Conservation (phyloP, 2,888 invertebrate species). For the Oxystoma pomonae region DNA sequence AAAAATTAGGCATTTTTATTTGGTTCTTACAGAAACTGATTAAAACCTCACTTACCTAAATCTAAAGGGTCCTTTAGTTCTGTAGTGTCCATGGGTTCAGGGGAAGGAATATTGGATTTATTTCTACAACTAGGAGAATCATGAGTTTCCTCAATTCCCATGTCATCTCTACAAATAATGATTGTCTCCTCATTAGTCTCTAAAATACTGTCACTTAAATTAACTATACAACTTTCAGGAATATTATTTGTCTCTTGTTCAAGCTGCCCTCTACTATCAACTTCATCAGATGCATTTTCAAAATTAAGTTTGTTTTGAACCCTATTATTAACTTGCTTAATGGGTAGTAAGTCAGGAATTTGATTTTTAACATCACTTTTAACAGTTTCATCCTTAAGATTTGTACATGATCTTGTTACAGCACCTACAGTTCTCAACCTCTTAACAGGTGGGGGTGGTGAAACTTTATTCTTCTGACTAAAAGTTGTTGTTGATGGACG, state of each 20-base stretch:
- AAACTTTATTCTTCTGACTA: slow-evolving; percentile 32
- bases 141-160: slow-evolving; percentile 34
- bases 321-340: slow-evolving; percentile 38
- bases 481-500: slow-evolving; percentile 51
- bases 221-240: slow-evolving; percentile 41
- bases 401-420: slow-evolving; percentile 60
- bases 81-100: slow-evolving; percentile 21
- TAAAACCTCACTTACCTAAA: slow-evolving; percentile 14
- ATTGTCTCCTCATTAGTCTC: slow-evolving; percentile 45
- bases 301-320: slow-evolving; percentile 31
- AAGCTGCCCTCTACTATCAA: slow-evolving; percentile 16
- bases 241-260: slow-evolving; percentile 32
- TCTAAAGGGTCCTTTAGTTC: slow-evolving; percentile 27
- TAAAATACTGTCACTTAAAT: slow-evolving; percentile 45
- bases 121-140: slow-evolving; percentile 33
- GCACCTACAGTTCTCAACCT: slow-evolving; percentile 60
- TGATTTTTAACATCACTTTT: slow-evolving; percentile 33
- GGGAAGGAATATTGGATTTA: slow-evolving; percentile 37
- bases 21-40: no score
- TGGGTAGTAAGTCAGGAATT: slow-evolving; percentile 46
- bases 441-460: slow-evolving; percentile 42
- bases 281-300: slow-evolving; percentile 30
- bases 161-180: slow-evolving; percentile 40
- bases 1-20: no score
- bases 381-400: slow-evolving; percentile 35